A percentile compares a stretch with the other conserved stretches of the same genome.
Conservation (phyloP, 2,797 vertebrate genomes). For the Falco berigora region DNA sequence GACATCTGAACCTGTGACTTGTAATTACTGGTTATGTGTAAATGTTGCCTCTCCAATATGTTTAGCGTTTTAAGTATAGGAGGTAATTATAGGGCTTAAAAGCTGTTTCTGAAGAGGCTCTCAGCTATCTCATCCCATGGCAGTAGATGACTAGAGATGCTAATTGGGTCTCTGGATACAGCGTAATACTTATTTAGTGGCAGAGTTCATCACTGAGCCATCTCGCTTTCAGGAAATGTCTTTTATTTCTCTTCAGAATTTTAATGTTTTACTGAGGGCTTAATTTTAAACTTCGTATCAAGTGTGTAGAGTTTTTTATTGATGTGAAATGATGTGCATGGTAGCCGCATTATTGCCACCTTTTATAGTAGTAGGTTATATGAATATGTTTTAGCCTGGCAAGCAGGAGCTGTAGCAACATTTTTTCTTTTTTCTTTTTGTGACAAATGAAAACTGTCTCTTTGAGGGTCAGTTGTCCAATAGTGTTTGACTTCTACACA, state of each 20-base stretch:
- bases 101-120: slow-evolving; percentile 62
- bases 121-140: slow-evolving; percentile 41
- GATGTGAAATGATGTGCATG: background rate
- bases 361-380: background rate
- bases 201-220: slow-evolving; percentile 19
- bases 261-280: background rate
- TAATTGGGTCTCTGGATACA: slow-evolving; percentile 55
- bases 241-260: slow-evolving; percentile 4
- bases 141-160: slow-evolving; percentile 55
- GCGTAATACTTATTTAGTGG: slow-evolving; percentile 19
- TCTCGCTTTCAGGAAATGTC: slow-evolving; percentile 8
- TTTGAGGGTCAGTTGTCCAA: background rate
- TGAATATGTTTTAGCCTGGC: background rate
- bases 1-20: slow-evolving; percentile 58
- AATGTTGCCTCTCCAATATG: slow-evolving; percentile 66
- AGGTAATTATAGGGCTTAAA: slow-evolving; percentile 64
- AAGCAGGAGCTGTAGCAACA: background rate
- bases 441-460: background rate
- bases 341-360: background rate
- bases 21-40: slow-evolving; percentile 65
- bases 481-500: background rate
- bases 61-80: slow-evolving; percentile 55
- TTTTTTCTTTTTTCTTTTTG: background rate
- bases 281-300: background rate
- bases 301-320: background rate